Conservation (phyloP, 2,113 vertebrate species). For the Stomatorhinus ivindoensis region DNA sequence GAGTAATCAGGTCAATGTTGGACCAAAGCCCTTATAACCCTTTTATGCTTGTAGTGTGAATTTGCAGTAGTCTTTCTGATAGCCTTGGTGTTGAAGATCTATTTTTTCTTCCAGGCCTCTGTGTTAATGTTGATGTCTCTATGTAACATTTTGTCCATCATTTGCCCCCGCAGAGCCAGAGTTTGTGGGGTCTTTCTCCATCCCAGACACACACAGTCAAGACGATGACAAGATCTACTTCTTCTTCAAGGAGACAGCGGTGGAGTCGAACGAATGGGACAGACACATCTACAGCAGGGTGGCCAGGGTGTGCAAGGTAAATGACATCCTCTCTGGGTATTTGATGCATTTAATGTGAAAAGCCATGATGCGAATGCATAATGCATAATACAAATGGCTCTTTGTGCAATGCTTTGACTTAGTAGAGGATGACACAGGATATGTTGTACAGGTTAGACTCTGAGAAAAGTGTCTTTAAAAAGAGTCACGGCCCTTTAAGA, state of each 20-base stretch:
- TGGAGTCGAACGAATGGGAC: slow-evolving; percentile 70
- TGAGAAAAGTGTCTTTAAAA: neutral
- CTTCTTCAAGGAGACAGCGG: slow-evolving; percentile 72
- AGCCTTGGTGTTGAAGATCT: neutral
- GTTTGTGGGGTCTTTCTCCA: slow-evolving; percentile 63
- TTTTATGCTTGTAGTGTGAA: neutral
- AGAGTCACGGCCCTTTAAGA: neutral
- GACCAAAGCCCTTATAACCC: neutral
- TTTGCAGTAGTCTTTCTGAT: neutral
- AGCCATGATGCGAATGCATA: neutral
- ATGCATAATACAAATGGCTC: neutral
- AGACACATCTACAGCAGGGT: slow-evolving; percentile 67
- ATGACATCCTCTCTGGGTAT: neutral
- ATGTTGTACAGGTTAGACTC: neutral
- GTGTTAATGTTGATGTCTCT: neutral
- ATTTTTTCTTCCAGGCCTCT: neutral
- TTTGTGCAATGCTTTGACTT: neutral
- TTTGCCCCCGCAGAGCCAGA: slow-evolving; percentile 56
- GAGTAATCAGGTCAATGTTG: neutral
- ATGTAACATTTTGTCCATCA: neutral
- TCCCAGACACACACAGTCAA: slow-evolving; percentile 70
- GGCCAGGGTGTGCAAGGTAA: slow-evolving; percentile 79
- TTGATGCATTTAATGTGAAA: neutral
- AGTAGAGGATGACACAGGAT: neutral
- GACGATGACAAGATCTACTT: slow-evolving; percentile 79